Evolutionary conservation across 2,797 vertebrate genomes (phyloP).

Genomic region (Hypotaenidia okinawae): DNA sequence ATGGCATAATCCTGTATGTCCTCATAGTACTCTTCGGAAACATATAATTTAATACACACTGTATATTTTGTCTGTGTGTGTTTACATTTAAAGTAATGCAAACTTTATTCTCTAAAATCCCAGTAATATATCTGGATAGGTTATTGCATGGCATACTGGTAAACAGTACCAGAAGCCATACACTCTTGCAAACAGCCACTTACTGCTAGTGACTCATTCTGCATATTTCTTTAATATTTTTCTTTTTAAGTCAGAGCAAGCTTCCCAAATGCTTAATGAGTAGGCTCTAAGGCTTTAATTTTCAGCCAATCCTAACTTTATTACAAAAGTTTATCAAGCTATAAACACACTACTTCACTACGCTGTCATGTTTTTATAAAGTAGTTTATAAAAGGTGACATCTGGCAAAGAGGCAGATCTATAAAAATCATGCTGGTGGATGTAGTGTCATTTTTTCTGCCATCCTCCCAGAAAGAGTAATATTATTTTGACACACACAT

Average conservation of each 20-base stretch:
- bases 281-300: conserved; percentile 65
- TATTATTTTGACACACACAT: conserved; percentile 86
- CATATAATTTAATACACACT: conserved; percentile 66
- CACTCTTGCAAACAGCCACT: not conserved
- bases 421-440: conserved; percentile 83
- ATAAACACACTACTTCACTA: conserved; percentile 73
- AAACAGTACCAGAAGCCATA: conserved; percentile 53
- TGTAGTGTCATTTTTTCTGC: conserved; percentile 82
- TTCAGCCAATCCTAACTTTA: conserved; percentile 70
- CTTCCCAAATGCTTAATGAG: conserved; percentile 75
- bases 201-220: conserved; percentile 31
- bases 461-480: conserved; percentile 81
- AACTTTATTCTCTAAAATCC: conserved; percentile 57
- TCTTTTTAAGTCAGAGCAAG: conserved; percentile 56
- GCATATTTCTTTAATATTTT: conserved; percentile 54
- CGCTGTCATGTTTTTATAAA: conserved; percentile 79
- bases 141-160: conserved; percentile 21
- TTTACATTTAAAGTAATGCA: conserved; percentile 57
- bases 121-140: conserved; percentile 58
- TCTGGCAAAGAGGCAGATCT: conserved; percentile 85
- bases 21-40: conserved; percentile 60
- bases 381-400: conserved; percentile 86
- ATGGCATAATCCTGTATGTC: conserved; percentile 45
- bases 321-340: conserved; percentile 75
- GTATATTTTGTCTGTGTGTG: conserved; percentile 60